Evolutionary conservation across 2,113 vertebrate species (phyloP).

Genomic region (Aphyosemion australe): DNA sequence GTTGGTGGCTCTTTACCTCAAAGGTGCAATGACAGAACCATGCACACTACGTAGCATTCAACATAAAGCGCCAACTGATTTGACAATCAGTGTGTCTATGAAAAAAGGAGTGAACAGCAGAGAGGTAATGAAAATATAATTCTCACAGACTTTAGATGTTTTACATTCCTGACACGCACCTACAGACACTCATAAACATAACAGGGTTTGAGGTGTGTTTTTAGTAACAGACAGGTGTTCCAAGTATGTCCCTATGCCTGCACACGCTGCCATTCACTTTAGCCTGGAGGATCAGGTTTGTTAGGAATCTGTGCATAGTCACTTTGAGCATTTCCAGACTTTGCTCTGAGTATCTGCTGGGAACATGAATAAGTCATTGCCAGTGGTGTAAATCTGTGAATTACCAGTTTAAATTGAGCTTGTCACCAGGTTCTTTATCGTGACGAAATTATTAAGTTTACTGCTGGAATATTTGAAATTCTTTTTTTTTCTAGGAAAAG

Average conservation of each 20-base stretch:
- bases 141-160: background rate
- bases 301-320: conserved; percentile 14
- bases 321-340: conserved; percentile 23
- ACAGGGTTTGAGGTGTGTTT: background rate
- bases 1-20: too few relatives aligned
- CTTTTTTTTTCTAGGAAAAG: background rate
- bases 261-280: conserved; percentile 28
- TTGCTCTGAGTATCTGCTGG: background rate
- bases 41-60: conserved; percentile 22
- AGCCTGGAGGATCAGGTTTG: conserved; percentile 26
- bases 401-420: background rate
- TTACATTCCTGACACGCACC: conserved; percentile 3
- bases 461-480: background rate
- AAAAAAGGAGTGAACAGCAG: background rate
- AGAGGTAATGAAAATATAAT: background rate
- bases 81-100: conserved; percentile 15
- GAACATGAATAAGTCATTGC: conserved; percentile 6
- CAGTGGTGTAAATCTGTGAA: background rate
- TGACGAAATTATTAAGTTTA: background rate
- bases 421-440: too few relatives aligned
- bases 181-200: background rate
- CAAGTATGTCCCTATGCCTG: conserved; percentile 17
- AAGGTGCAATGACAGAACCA: too few relatives aligned
- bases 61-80: conserved; percentile 19
- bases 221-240: conserved; percentile 33